Evolutionary conservation across 1,140 invertebrate species (phyloP).

Genomic region (Callitettix versicolor): DNA sequence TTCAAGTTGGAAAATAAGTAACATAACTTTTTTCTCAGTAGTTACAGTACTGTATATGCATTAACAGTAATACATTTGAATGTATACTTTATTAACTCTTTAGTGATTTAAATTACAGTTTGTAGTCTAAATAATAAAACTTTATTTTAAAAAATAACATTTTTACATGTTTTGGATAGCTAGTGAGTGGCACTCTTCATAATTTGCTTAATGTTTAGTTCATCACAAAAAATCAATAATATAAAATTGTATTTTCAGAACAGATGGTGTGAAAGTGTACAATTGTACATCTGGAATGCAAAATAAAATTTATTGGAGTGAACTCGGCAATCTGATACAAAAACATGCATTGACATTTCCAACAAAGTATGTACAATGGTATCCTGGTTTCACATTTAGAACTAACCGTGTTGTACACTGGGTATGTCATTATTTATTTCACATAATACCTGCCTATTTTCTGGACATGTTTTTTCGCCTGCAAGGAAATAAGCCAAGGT

Average conservation of each 20-base stretch:
- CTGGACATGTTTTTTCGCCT: constrained; percentile 58
- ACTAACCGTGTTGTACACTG: constrained; percentile 59
- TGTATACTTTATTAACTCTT: too few species aligned
- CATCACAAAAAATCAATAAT: too few species aligned
- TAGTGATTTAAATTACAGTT: too few species aligned
- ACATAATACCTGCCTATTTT: constrained; percentile 68
- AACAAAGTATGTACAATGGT: constrained; percentile 75
- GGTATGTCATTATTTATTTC: constrained; percentile 56
- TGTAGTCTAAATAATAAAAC: too few species aligned
- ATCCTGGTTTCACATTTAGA: constrained; percentile 69
- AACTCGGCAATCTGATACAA: constrained; percentile 54
- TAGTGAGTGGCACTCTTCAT: too few species aligned
- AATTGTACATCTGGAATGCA: constrained; percentile 80
- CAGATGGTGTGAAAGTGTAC: constrained; percentile 54
- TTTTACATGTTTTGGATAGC: too few species aligned
- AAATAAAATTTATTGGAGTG: constrained; percentile 76
- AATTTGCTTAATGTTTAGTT: too few species aligned
- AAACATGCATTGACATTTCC: constrained; percentile 63
- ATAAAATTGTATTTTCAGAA: constrained; percentile 17
- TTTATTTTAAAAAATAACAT: too few species aligned
- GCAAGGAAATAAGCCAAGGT: constrained; percentile 69
- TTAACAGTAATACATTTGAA: too few species aligned
- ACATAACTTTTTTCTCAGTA: too few species aligned
- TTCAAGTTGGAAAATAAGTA: too few species aligned
- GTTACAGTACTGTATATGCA: too few species aligned